Evolutionary conservation across 2,888 invertebrate genomes (phyloP).

Genomic region (Diarsia mendica): DNA sequence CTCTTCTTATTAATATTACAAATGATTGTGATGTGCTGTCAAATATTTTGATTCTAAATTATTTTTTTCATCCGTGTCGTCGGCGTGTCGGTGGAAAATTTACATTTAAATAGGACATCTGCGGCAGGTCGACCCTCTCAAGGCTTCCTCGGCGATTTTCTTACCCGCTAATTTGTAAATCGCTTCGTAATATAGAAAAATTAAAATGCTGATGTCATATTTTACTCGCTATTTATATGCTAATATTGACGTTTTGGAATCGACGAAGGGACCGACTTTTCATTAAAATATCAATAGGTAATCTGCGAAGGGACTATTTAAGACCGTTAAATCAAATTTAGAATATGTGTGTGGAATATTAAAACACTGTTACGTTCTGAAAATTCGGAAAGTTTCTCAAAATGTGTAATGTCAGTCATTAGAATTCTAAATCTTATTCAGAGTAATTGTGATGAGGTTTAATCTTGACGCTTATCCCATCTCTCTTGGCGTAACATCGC

Average conservation of each 20-base stretch:
- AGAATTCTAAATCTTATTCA: constrained; percentile 83
- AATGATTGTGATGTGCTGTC: constrained; percentile 76
- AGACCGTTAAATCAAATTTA: constrained; percentile 72
- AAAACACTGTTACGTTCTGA: constrained; percentile 56
- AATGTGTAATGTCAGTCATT: constrained; percentile 78
- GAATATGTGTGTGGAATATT: constrained; percentile 75
- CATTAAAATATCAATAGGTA: constrained; percentile 89
- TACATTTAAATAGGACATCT: constrained; percentile 91
- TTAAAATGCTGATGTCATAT: constrained; percentile 91
- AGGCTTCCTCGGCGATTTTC: constrained; percentile 86
- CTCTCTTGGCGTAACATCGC: constrained; percentile 85
- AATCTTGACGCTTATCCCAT: constrained; percentile 87
- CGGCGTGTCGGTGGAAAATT: constrained; percentile 85
- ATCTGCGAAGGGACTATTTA: constrained; percentile 79
- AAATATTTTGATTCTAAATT: constrained; percentile 85
- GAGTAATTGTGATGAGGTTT: constrained; percentile 84
- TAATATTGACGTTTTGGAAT: constrained; percentile 81
- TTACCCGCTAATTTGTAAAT: constrained; percentile 90
- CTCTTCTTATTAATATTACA: constrained; percentile 58
- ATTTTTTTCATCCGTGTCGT: constrained; percentile 87
- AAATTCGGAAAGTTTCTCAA: constrained; percentile 41
- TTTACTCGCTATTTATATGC: constrained; percentile 89
- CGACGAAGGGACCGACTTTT: constrained; percentile 78
- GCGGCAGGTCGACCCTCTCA: constrained; percentile 87
- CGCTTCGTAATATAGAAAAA: constrained; percentile 89